Evolutionary conservation across 2,888 invertebrate species (phyloP), one percentile per base, ranked within the genome.

Genomic region (Apomyelois bistriatella): DNA sequence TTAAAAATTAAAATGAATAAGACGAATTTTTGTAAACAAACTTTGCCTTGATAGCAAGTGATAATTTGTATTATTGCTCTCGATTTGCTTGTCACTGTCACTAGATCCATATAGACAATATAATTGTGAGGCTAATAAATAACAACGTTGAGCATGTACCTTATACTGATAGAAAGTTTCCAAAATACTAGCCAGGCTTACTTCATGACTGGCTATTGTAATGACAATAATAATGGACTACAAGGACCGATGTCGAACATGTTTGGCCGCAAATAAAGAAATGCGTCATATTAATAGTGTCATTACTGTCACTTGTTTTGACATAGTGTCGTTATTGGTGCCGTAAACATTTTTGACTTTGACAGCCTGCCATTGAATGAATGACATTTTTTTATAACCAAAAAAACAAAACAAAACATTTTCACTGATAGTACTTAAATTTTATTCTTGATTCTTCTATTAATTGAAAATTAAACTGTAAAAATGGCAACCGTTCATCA

Each of bases 201-300:
- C 75, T 42, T 81, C 73, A 47, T 80, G 73, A 7, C 85, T 85
- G 22, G 80, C 72, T 51, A 90, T 84, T 43, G 69, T 64, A 47
- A 90, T 66, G 30, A 60, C 58, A 1, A n/a, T n/a, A 12, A 58
- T 40, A 58, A 87, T 88, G 88, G 73, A 72, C 64, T 81, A 74
- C 53, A 79, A 75, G 63, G 69, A 77, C 37, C 70, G 73, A 30
- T 90, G 90, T 61, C 76, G 88, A 36, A 89, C 88, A 22, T 91
- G 90, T 56, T 62, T 91, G 56, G 72, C 75, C 3, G 75, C 58
- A 47, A 74, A 73, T 22, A 82, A 78, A 64, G 82, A 85, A 65
- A 87, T 86, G 84, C 80, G 84, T 13, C 70, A 77, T 57, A 64
- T 91, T 43, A 70, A 82, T 56, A 72, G 84, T 1, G 58, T 60